Evolutionary conservation across 2,888 invertebrate species (phyloP), one percentile per base, ranked within the genome.

Genomic region (Automeris io): DNA sequence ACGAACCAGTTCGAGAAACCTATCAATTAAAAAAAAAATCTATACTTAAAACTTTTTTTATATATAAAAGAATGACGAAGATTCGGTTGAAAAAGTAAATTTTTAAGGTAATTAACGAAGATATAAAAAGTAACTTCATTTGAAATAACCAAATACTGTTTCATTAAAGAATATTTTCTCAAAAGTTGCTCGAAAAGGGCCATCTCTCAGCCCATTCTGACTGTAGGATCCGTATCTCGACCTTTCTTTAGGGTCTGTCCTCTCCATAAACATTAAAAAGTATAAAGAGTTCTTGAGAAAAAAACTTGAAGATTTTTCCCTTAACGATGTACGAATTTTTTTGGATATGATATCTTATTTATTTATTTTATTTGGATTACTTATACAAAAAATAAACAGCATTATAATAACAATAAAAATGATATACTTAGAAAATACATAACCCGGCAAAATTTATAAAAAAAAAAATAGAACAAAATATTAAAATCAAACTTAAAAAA

Each of bases 261-360:
- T 39, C 53, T 58, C 51, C 59, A 54, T 49, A 57, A 54, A 74
- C 75, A 75, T 77, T 75, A 78, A 76, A 75, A 69, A 68, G 62
- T 71, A 66, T 76, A 71, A 77, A 74, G 69, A 71, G 68, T 70
- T 63, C 71, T 70, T 62, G 49, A 56, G 45, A 47, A 61, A 64
- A 69, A 69, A 56, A 56, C 46, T 71, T 65, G 57, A 62, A 61
- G 64, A 62, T 67, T 72, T 64, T 66, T 59, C 56, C 52, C 45
- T 9, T 39, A 8, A 12, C 5, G 41, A 42, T 22, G 7, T 21
- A 12, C 0, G 3, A n/a, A 32, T 5, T 35, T 39, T 37, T 16
- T 1, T n/a, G 51, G 64, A 69, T 60, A 42, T 18, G 68, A 61
- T 36, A 55, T 32, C n/a, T 39, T 9, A 13, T 6, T 26, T 32